Evolutionary conservation across 2,797 vertebrate species (phyloP), one percentile per base, ranked within the genome.

Genomic region (Carapus acus): DNA sequence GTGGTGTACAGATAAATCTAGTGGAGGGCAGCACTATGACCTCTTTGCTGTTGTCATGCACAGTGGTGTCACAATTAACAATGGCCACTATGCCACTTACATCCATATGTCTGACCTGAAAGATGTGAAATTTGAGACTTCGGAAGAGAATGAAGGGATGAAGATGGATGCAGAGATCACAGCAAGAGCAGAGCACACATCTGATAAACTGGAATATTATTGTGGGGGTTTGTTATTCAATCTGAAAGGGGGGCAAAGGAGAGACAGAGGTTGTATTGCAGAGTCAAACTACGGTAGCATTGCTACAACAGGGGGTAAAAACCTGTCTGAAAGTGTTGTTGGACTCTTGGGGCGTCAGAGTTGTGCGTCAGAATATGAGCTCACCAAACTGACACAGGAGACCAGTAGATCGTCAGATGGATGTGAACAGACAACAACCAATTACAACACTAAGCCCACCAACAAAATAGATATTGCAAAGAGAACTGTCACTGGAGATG

Each of bases 11-110:
- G 84, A 76, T 45, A 85, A 91, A 13, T 89, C 86, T 0, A 58
- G 83, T 3, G 36, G 65, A 21, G 76, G 72, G 7, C 90, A 94
- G 67, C 85, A 74, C 66, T 99, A 98, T 14, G 88, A 91, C 61
- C 83, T 99, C 8, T 98, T 98, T 18, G 94, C 93, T 0, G 93
- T 98, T 58, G 92, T 98, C 31, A 99, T 98, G 95, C 96, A 99
- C 80, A 99, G 94, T 3, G 96, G 96, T 31, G 85, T 96, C 62
- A 97, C 96, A 12, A 98, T 98, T 73, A 96, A 93, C 87, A 96
- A 94, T 12, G 96, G 96, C 37, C 96, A 98, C 73, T 98, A 99
- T 80, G 98, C 94, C 2, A 90, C 94, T 43, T 98, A 90, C 17
- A 85, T 98, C 65, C 92, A 91, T 80, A 85, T 98, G 67, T 89